These are phyloP conservation scores for Stylophora pistillata DNA, from an alignment of 64 coral and sea anemone species.

Conservation along the genomic window DNA sequence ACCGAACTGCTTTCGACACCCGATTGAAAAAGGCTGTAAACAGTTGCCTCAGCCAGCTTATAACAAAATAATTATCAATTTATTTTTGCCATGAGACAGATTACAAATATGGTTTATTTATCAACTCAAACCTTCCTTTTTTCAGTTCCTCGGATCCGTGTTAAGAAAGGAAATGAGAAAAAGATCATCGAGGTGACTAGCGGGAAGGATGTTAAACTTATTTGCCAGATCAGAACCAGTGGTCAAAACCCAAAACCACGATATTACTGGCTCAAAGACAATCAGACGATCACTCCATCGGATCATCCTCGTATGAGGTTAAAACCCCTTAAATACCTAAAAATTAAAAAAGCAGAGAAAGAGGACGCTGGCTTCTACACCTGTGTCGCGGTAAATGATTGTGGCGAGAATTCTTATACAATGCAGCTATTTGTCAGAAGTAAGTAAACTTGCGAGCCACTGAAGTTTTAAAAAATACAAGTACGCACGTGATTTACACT, in stretches of 20 bases:
- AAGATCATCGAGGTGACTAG: background rate
- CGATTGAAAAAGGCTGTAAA: background rate
- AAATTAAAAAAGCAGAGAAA: constrained; percentile 43
- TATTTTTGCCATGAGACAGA: background rate
- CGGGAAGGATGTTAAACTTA: constrained; percentile 15
- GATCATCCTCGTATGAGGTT: constrained; percentile 50
- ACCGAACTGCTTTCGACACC: too few species aligned
- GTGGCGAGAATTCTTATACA: constrained; percentile 29
- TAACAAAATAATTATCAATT: background rate
- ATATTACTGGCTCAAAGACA: constrained; percentile 64
- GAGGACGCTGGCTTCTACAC: constrained; percentile 64
- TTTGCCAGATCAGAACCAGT: constrained; percentile 1
- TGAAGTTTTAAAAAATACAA: too few species aligned
- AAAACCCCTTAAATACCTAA: constrained; percentile 62
- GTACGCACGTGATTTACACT: too few species aligned
- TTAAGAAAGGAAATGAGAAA: background rate
- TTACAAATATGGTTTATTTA: background rate
- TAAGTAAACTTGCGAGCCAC: background rate
- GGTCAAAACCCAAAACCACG: too few species aligned
- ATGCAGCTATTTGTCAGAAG: constrained; percentile 61
- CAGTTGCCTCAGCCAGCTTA: background rate
- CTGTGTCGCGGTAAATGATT: constrained; percentile 57
- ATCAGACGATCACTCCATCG: constrained; percentile 26
- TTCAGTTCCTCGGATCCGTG: constrained; percentile 19
- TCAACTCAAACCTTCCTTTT: background rate